Percentiles rank a stretch among this genome's conserved stretches.
These are phyloP conservation scores for Pantherophis alleghaniensis DNA, from an alignment of 2,797 vertebrate genomes.

Conservation along the genomic window DNA sequence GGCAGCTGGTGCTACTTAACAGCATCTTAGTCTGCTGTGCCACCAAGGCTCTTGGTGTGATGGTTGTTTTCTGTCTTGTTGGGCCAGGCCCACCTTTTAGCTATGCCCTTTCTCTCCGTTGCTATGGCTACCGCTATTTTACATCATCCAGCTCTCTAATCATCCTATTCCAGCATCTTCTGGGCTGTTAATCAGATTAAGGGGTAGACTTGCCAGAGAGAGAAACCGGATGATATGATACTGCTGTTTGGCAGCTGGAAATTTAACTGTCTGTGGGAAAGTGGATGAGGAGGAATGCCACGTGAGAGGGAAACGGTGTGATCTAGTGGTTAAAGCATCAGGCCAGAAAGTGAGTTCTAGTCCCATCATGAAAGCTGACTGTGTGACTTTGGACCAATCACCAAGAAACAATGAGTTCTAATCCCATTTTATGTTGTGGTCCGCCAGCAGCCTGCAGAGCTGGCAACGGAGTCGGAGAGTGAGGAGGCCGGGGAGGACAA, in stretches of 20 bases:
- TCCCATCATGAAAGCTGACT: not conserved
- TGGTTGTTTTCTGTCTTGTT: not conserved
- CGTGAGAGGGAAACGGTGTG: not conserved
- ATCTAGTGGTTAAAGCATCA: not conserved
- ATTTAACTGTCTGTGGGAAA: slow-evolving; percentile 15
- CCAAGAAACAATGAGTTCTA: not conserved
- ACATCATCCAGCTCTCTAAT: slow-evolving; percentile 21
- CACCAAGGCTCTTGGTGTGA: not conserved
- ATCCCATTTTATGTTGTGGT: no score
- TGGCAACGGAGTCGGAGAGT: no score
- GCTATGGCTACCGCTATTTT: slow-evolving; percentile 15
- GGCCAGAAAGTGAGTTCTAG: not conserved
- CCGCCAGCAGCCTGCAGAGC: no score
- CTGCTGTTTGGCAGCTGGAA: slow-evolving; percentile 23
- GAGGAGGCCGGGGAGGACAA: no score
- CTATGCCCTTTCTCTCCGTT: slow-evolving; percentile 4
- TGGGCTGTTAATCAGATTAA: slow-evolving; percentile 27
- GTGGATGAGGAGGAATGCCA: not conserved
- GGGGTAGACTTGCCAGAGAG: not conserved
- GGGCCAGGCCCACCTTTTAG: not conserved
- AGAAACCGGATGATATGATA: not conserved
- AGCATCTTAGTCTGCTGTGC: no score
- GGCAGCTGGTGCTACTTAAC: no score
- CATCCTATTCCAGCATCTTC: not conserved
- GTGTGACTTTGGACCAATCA: not conserved